Evolutionary conservation across 2,797 vertebrate species (phyloP).

Genomic region (Aeoliscus strigatus): DNA sequence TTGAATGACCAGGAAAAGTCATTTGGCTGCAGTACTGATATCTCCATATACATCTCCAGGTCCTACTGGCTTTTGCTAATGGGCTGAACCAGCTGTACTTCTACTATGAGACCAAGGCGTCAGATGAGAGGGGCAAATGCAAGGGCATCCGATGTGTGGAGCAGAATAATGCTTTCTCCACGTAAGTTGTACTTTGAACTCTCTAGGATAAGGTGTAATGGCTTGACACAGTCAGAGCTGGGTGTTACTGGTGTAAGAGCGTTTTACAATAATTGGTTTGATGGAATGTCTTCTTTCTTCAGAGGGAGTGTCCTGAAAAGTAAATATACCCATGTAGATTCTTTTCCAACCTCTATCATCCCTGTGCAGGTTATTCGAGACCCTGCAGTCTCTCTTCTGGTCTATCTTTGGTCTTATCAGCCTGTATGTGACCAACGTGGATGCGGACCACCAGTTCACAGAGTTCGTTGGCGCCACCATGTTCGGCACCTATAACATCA

Average conservation of each 20-base stretch:
- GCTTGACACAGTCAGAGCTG: too few relatives aligned
- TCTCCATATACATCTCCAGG: too few relatives aligned
- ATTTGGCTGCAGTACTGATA: too few relatives aligned
- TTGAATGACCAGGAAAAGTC: too few relatives aligned
- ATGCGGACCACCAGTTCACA: conserved; percentile 86
- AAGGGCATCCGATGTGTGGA: conserved; percentile 86
- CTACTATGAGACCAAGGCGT: conserved; percentile 86
- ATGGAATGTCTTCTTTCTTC: too few relatives aligned
- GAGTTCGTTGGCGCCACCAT: conserved; percentile 95
- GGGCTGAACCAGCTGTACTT: conserved; percentile 97
- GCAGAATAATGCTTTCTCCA: conserved; percentile 97
- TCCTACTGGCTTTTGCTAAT: conserved; percentile 93
- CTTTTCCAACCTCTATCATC: too few relatives aligned
- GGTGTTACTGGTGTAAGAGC: too few relatives aligned
- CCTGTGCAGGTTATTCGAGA: conserved; percentile 97
- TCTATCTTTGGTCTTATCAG: conserved; percentile 95
- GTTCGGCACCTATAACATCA: conserved; percentile 97
- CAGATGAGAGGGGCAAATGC: conserved; percentile 61
- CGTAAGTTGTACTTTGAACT: conserved; percentile 81
- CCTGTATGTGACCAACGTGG: conserved; percentile 91
- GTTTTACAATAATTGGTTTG: too few relatives aligned
- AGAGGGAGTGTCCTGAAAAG: too few relatives aligned
- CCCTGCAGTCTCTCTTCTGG: conserved; percentile 96
- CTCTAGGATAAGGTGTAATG: too few relatives aligned
- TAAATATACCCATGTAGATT: too few relatives aligned